Evolutionary conservation across 2,797 vertebrate genomes (phyloP), one percentile per base, ranked within the genome.

Genomic region (Rhadinocentrus ornatus): DNA sequence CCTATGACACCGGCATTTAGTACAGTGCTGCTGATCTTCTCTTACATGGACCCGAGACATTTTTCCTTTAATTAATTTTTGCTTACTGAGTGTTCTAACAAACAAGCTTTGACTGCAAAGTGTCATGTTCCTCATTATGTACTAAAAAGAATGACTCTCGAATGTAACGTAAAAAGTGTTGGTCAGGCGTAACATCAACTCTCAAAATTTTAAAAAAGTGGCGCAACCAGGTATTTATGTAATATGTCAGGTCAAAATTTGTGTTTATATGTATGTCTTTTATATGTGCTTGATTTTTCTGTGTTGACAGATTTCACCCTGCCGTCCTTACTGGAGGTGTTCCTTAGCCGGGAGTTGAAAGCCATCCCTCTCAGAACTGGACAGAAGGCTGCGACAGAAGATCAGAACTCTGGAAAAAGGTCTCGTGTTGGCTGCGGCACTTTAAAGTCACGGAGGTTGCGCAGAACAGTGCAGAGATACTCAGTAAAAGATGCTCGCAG

Each of bases 401-500:
- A 92, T 29, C 93, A 92, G 79, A 83, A 79, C 71, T 75, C 92
- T 56, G 86, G 84, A 37, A 97, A 94, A 84, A 86, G 80, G 56
- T 72, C 88, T 2, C 88, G 87, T 27, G 62, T 88, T 1, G 78
- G 90, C 59, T 89, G 92, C 34, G 89, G 92, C 9, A 93, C 93
- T 74, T 96, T 92, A 83, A 97, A 95, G 86, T 92, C 94, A 1
- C 90, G 94, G 8, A 89, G 91, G 1, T 93, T 94, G 4, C 94
- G 94, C 52, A 94, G 95, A 86, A 94, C 91, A 29, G 93, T 95
- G 3, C 96, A 96, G 80, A 93, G 95, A 58, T 96, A 97, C 77
- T 96, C 96, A 0, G 84, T 97, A 70, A 95, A 96, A 83, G 96
- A 98, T 81, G 96, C 96, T 1, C 94, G 95, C 60, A 96, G 94